Conservation (phyloP, 2,888 invertebrate species). For the Plebejus melissa region DNA sequence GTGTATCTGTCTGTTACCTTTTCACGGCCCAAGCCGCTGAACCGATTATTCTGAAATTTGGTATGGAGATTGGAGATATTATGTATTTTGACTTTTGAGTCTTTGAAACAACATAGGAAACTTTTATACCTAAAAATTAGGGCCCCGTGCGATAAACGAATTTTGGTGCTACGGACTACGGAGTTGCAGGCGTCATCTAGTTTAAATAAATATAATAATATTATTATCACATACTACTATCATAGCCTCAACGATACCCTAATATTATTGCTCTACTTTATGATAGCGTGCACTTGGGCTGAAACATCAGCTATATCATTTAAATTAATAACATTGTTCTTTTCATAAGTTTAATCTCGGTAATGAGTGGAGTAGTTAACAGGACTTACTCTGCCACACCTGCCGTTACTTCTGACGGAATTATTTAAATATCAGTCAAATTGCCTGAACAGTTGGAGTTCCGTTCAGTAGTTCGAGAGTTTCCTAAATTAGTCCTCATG, state of each 20-base stretch:
- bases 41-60: too few relatives aligned
- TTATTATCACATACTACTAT: too few relatives aligned
- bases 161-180: too few relatives aligned
- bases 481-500: background rate
- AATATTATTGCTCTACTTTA: background rate
- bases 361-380: conserved; percentile 31
- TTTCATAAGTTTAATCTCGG: conserved; percentile 1
- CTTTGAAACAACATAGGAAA: too few relatives aligned
- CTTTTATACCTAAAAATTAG: too few relatives aligned
- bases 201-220: too few relatives aligned
- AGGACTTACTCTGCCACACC: conserved; percentile 42
- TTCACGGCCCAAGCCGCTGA: too few relatives aligned
- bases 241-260: background rate
- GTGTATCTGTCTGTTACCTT: too few relatives aligned
- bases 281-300: background rate
- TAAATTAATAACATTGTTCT: conserved; percentile 15
- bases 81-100: too few relatives aligned
- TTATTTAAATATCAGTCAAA: conserved; percentile 78
- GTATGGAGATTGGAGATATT: too few relatives aligned
- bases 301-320: background rate
- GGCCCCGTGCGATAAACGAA: too few relatives aligned
- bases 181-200: too few relatives aligned
- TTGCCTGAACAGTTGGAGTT: conserved; percentile 71
- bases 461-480: background rate
- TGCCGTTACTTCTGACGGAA: conserved; percentile 60